Evolutionary conservation across 2,888 invertebrate genomes (phyloP), one percentile per base, ranked within the genome.

Genomic region (Margaritifera margaritifera): DNA sequence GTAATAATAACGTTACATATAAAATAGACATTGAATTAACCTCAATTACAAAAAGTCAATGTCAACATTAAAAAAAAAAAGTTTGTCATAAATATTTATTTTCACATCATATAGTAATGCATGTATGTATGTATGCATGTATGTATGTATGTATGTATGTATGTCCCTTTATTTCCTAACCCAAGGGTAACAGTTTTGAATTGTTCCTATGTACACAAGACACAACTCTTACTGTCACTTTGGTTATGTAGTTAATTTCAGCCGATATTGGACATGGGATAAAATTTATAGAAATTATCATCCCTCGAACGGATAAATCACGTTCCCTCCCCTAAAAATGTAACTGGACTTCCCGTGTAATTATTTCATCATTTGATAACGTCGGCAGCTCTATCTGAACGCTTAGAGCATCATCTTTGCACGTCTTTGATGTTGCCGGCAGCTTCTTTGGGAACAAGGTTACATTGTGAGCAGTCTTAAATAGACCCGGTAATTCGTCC

Each of bases 341-440:
- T 56, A n/a, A 22, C 24, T 11, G 8, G 22, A 56, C 24, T 24
- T 22, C 24, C 56, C n/a, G n/a, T 24, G 24, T 56, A n/a, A 56
- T 56, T 24, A 56, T 56, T 24, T 22, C 15, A n/a, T 22, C 24
- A n/a, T 22, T 56, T 24, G 24, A 22, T 24, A 56, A 22, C 56
- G 15, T 56, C 56, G 11, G 8, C 56, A 56, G n/a, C 56, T 22
- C 24, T 24, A 56, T 56, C 56, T 11, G n/a, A n/a, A 56, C 24
- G 22, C 8, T 56, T 18, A 56, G 11, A n/a, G 24, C 24, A n/a
- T 22, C 24, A n/a, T 11, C 24, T 24, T 22, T 56, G 11, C 8
- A 50, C 42, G 52, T 71, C 64, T 65, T 71, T 57, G 63, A 68
- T 68, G 68, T 50, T 53, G 24, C 54, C 53, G 22, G n/a, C 50